phyloP scores from a whole-genome alignment of 2,797 vertebrate species.

The Masticophis lateralis region DNA sequence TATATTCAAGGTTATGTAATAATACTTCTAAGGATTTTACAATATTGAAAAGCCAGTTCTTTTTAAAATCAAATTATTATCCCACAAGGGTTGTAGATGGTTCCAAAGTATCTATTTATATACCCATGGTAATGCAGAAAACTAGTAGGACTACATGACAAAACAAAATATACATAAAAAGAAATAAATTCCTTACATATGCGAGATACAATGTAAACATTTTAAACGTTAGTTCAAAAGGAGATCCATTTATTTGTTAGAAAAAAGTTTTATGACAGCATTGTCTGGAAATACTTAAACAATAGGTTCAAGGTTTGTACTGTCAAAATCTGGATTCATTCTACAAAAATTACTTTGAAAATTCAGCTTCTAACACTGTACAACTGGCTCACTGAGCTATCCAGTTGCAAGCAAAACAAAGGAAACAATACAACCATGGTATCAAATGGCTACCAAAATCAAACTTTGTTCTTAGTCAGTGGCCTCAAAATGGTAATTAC shows the following conservation, averaged over 20 bases:
- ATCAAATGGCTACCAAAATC: slow-evolving; percentile 71
- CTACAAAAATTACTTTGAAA: slow-evolving; percentile 75
- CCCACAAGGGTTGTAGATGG: background rate
- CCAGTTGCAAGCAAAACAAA: slow-evolving; percentile 75
- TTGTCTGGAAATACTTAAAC: slow-evolving; percentile 59
- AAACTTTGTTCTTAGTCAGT: slow-evolving; percentile 68
- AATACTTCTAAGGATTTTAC: background rate
- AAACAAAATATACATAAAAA: background rate
- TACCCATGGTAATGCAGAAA: background rate
- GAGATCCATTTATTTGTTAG: slow-evolving; percentile 48
- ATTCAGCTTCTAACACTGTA: slow-evolving; percentile 75
- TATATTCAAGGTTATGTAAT: background rate
- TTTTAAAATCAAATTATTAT: background rate
- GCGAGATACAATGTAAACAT: background rate
- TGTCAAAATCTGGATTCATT: slow-evolving; percentile 76
- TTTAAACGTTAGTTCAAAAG: slow-evolving; percentile 39
- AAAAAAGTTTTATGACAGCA: slow-evolving; percentile 41
- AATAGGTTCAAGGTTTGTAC: slow-evolving; percentile 64
- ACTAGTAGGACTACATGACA: background rate
- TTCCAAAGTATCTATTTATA: background rate
- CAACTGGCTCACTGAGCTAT: slow-evolving; percentile 67
- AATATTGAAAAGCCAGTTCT: background rate
- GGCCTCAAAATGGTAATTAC: slow-evolving; percentile 64
- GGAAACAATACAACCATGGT: slow-evolving; percentile 64
- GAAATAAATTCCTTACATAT: background rate